phyloP scores from a whole-genome alignment of 2,113 vertebrate species.

The Cisticola juncidis region DNA sequence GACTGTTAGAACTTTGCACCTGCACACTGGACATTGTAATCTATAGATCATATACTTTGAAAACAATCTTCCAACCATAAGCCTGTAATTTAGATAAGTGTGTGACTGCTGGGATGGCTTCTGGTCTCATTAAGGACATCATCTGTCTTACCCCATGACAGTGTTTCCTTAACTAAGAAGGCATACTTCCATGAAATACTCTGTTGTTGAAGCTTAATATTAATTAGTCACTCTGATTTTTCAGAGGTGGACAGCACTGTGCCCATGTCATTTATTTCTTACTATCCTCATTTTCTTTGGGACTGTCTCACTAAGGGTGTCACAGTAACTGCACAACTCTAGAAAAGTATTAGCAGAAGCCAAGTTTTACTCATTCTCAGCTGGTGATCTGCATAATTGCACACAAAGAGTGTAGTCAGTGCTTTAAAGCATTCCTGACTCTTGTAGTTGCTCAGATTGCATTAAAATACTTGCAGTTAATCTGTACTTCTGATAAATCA shows the following conservation, averaged over 20 bases:
- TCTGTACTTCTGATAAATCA: not conserved
- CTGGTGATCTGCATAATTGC: not conserved
- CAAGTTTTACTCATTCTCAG: not conserved
- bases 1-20: not conserved
- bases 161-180: not conserved
- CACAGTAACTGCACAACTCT: not conserved
- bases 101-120: not conserved
- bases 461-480: not conserved
- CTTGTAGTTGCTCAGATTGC: not conserved
- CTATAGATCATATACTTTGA: not conserved
- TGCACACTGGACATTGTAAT: not conserved
- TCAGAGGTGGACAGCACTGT: not conserved
- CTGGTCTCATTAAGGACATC: not conserved
- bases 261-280: not conserved
- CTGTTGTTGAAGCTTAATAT: not conserved
- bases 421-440: not conserved
- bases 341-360: not conserved
- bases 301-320: not conserved
- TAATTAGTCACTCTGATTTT: not conserved
- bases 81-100: not conserved
- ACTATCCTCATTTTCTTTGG: not conserved
- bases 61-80: not conserved
- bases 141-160: not conserved
- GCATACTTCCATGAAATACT: not conserved
- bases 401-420: not conserved